Conservation (phyloP, 1,140 invertebrate genomes). For the Hetaerina americana region DNA sequence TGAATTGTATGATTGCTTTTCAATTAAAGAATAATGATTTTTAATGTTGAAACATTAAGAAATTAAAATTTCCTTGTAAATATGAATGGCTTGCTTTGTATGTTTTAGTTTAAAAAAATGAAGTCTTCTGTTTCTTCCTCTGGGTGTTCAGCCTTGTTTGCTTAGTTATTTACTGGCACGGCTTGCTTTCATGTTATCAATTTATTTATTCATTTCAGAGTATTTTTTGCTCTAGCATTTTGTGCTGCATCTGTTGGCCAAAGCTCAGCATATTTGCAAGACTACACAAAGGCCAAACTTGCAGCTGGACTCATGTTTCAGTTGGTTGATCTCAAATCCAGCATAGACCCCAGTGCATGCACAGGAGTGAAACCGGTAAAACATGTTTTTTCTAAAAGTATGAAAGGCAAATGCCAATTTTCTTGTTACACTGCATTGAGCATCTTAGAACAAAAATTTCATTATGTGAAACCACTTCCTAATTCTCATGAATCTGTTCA, state of each 20-base stretch:
- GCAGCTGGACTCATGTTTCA: constrained; percentile 37
- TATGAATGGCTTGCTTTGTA: too few species aligned
- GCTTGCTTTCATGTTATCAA: not conserved
- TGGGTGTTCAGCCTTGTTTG: too few species aligned
- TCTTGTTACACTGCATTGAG: not conserved
- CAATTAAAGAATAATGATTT: too few species aligned
- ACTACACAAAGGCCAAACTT: constrained; percentile 44
- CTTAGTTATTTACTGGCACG: too few species aligned
- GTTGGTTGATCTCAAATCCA: constrained; percentile 34
- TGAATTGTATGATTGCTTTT: too few species aligned
- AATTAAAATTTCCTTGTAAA: too few species aligned
- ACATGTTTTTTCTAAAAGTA: not conserved
- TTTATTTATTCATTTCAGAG: constrained; percentile 19
- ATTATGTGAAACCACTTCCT: not conserved
- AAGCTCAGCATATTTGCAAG: constrained; percentile 38
- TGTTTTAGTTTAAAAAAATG: too few species aligned
- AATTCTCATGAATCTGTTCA: not conserved
- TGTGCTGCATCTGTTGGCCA: constrained; percentile 34
- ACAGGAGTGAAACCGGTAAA: constrained; percentile 27
- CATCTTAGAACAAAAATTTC: not conserved
- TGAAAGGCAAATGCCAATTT: not conserved
- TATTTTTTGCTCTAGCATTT: constrained; percentile 33
- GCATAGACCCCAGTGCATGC: constrained; percentile 31
- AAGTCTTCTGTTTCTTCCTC: too few species aligned
- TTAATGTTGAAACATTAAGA: too few species aligned